Evolutionary conservation across 2,888 invertebrate genomes (phyloP).

Genomic region (Drosophila histrio): DNA sequence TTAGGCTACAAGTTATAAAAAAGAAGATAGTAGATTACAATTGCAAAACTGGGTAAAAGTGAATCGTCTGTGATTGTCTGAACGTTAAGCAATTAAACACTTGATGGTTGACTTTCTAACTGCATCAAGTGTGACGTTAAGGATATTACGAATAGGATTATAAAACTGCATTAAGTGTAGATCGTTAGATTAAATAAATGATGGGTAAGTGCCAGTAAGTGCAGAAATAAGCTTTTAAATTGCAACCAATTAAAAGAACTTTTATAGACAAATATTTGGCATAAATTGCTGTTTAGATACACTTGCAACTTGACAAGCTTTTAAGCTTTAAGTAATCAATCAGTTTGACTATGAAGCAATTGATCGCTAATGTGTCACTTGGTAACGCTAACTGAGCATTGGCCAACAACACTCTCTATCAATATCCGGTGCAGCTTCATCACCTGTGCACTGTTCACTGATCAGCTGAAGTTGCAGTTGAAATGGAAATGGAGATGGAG

Average conservation of each 20-base stretch:
- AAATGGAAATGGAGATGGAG: not conserved
- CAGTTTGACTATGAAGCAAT: slow-evolving; percentile 39
- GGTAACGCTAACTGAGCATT: slow-evolving; percentile 53
- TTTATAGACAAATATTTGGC: slow-evolving; percentile 26
- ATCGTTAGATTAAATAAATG: not conserved
- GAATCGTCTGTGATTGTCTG: not conserved
- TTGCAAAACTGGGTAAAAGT: not conserved
- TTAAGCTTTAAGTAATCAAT: slow-evolving; percentile 19
- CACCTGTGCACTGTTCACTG: slow-evolving; percentile 43
- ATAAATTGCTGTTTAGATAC: not conserved
- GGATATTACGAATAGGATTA: not conserved
- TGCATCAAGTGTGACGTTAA: not conserved
- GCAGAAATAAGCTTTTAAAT: not conserved
- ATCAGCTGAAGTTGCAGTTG: slow-evolving; percentile 25
- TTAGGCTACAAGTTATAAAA: too few relatives aligned
- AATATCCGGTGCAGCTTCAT: slow-evolving; percentile 69
- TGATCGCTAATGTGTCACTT: slow-evolving; percentile 59
- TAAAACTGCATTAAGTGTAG: slow-evolving; percentile 3
- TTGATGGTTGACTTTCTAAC: not conserved
- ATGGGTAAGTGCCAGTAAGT: not conserved
- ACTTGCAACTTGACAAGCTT: slow-evolving; percentile 15
- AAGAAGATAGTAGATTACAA: not conserved
- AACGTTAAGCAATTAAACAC: not conserved
- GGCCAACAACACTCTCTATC: slow-evolving; percentile 50
- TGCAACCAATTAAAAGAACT: slow-evolving; percentile 4